Conservation (phyloP, 2,888 invertebrate species). For the Drosophila parthenogenetica region DNA sequence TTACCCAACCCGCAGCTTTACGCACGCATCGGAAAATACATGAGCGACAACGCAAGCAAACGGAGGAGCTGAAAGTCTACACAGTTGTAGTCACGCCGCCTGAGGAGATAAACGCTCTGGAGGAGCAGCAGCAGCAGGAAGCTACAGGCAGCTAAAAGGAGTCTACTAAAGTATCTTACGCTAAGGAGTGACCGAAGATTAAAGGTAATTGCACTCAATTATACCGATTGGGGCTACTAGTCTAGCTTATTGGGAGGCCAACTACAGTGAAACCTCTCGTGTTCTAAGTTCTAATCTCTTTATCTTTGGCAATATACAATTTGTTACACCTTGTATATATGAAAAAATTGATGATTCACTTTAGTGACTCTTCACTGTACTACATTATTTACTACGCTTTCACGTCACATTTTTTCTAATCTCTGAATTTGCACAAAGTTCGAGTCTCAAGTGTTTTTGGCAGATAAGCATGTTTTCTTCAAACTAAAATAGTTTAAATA, state of each 20-base stretch:
- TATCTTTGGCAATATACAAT: no score
- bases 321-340: no score
- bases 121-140: not conserved
- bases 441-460: not conserved
- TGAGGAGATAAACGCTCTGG: not conserved
- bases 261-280: no score
- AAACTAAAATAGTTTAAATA: no score
- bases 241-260: no score
- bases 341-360: no score
- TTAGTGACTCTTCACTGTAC: not conserved
- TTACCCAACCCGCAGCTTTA: slow-evolving; percentile 78
- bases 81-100: slow-evolving; percentile 10
- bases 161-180: not conserved
- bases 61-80: not conserved
- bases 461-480: not conserved
- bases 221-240: no score
- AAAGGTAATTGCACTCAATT: not conserved
- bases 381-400: not conserved
- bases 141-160: not conserved
- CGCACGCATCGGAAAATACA: slow-evolving; percentile 80
- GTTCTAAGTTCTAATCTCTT: no score
- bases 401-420: slow-evolving; percentile 4
- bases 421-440: not conserved
- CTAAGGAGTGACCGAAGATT: slow-evolving; percentile 8
- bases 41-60: slow-evolving; percentile 38